Percentiles rank a stretch among this genome's conserved stretches.
Conservation (phyloP, 2,888 invertebrate genomes). For the Malacosoma neustria region DNA sequence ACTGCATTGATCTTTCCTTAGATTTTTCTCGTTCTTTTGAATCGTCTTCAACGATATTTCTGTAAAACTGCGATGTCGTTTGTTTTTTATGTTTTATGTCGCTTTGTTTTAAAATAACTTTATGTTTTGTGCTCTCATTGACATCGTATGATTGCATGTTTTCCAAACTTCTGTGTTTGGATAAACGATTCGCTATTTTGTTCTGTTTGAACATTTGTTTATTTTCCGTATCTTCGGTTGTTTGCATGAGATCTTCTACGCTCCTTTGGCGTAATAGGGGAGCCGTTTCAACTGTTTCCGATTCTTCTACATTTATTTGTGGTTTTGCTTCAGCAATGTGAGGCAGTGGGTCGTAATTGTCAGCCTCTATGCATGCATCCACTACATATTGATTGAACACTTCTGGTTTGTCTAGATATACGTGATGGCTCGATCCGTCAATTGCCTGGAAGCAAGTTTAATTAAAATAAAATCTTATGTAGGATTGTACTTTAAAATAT, state of each 20-base stretch:
- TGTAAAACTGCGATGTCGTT: neutral
- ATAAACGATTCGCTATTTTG: neutral
- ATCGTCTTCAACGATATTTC: neutral
- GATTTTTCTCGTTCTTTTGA: neutral
- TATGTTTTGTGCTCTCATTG: neutral
- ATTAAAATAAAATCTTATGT: too few relatives aligned
- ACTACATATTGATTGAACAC: conserved; percentile 88
- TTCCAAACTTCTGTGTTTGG: neutral
- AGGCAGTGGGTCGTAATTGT: conserved; percentile 28
- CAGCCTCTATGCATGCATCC: conserved; percentile 79
- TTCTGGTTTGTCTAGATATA: conserved; percentile 93
- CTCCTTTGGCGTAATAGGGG: neutral
- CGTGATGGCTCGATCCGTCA: conserved; percentile 93
- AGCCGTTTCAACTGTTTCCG: neutral
- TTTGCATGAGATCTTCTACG: neutral
- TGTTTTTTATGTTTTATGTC: neutral
- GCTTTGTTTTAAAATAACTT: neutral
- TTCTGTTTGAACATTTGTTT: neutral
- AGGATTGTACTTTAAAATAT: too few relatives aligned
- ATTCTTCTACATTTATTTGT: neutral
- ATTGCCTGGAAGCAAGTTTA: conserved; percentile 85
- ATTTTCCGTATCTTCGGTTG: neutral
- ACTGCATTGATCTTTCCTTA: neutral
- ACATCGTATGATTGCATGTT: neutral
- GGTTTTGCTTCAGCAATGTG: neutral